Evolutionary conservation across 2,888 invertebrate species (phyloP).

Genomic region (Gastracanthus pulcherrimus): DNA sequence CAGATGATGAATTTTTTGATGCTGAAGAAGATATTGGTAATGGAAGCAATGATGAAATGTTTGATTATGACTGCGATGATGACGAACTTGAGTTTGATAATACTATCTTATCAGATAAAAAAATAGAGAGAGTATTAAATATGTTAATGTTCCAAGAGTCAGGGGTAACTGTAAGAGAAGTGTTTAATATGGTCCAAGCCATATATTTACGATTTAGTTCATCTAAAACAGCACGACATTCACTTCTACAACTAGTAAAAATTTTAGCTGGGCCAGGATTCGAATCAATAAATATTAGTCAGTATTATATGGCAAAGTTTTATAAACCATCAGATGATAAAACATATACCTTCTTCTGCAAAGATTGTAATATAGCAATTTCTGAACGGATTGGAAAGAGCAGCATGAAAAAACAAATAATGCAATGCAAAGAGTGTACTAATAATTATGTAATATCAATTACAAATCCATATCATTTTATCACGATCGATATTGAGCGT

Average conservation of each 20-base stretch:
- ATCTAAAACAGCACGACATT: neutral
- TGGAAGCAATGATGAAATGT: too few species aligned
- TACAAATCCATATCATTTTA: neutral
- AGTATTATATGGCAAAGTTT: neutral
- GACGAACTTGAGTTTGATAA: too few species aligned
- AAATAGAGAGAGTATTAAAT: too few species aligned
- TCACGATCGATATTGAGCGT: neutral
- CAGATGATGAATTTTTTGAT: too few species aligned
- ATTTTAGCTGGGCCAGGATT: neutral
- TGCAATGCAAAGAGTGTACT: neutral
- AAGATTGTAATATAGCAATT: neutral
- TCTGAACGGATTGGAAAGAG: neutral
- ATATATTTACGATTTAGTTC: neutral
- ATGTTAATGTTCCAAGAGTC: neutral
- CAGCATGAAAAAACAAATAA: neutral
- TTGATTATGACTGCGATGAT: too few species aligned
- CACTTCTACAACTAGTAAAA: neutral
- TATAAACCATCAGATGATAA: neutral
- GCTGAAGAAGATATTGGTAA: too few species aligned
- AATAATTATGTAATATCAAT: neutral
- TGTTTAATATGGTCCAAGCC: too few species aligned
- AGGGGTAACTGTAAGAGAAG: neutral
- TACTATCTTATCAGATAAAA: too few species aligned
- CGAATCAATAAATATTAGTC: neutral
- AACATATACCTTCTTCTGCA: neutral